Conservation (phyloP, 2,113 vertebrate species). For the Eolophus roseicapilla region DNA sequence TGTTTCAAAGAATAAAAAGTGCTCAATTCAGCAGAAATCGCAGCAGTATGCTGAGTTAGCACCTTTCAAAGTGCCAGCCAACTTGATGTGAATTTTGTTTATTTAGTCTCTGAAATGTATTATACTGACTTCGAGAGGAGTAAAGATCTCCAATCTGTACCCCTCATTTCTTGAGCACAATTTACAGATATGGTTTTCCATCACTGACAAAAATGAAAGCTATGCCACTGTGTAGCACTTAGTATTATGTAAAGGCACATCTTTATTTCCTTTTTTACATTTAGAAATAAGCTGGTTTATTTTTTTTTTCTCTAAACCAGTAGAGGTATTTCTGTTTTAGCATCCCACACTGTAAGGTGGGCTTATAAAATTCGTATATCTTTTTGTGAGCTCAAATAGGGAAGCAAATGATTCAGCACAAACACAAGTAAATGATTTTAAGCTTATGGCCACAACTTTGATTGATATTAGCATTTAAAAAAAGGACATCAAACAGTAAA, state of each 20-base stretch:
- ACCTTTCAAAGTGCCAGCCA: constrained; percentile 29
- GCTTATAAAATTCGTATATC: neutral
- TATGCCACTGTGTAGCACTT: neutral
- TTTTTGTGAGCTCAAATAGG: neutral
- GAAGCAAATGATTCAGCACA: neutral
- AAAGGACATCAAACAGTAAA: neutral
- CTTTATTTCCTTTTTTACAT: neutral
- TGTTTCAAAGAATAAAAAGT: constrained; percentile 50
- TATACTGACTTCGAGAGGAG: neutral
- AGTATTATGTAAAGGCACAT: neutral
- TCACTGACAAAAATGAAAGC: neutral
- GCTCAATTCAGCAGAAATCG: constrained; percentile 45
- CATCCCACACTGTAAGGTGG: neutral
- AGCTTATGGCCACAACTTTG: neutral
- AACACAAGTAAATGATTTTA: neutral
- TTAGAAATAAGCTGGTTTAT: neutral
- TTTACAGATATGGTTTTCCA: neutral
- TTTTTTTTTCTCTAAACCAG: neutral
- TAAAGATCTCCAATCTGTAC: neutral
- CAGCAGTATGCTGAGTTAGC: constrained; percentile 44
- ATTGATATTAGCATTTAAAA: neutral
- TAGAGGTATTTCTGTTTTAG: neutral
- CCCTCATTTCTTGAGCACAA: neutral
- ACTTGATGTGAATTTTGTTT: constrained; percentile 25
- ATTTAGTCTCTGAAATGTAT: neutral